A percentile compares a stretch with the other conserved stretches of the same genome.
Evolutionary conservation across 2,797 vertebrate genomes (phyloP).

Genomic region (Lacerta agilis): DNA sequence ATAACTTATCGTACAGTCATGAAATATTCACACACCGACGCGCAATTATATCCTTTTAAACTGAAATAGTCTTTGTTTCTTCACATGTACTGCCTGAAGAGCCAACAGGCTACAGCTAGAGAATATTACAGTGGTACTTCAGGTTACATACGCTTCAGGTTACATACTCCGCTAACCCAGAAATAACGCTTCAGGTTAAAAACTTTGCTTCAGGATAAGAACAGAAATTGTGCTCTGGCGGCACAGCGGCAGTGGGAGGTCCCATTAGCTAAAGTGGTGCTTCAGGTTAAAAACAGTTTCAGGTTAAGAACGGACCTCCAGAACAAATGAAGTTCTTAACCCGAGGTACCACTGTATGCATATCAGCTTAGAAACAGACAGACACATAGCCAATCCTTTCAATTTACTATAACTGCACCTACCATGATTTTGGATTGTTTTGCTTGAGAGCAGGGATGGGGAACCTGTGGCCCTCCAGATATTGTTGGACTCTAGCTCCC

Average conservation of each 20-base stretch:
- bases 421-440: not conserved
- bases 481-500: not conserved
- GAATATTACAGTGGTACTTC: not conserved
- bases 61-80: constrained; percentile 53
- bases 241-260: no score
- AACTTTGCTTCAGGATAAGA: no score
- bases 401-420: not conserved
- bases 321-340: no score
- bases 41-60: constrained; percentile 62
- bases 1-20: constrained; percentile 53
- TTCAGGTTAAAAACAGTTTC: no score
- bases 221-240: no score
- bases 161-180: no score
- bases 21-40: constrained; percentile 58
- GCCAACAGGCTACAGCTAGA: constrained; percentile 36
- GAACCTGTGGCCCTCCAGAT: not conserved
- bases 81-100: constrained; percentile 4
- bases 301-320: no score
- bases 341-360: not conserved
- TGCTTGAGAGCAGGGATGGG: not conserved
- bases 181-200: no score
- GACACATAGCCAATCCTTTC: not conserved
- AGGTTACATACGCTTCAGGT: no score
- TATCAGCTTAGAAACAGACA: not conserved
- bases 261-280: no score